Evolutionary conservation across 2,797 vertebrate species (phyloP).

Genomic region (Pseudochirops cupreus): DNA sequence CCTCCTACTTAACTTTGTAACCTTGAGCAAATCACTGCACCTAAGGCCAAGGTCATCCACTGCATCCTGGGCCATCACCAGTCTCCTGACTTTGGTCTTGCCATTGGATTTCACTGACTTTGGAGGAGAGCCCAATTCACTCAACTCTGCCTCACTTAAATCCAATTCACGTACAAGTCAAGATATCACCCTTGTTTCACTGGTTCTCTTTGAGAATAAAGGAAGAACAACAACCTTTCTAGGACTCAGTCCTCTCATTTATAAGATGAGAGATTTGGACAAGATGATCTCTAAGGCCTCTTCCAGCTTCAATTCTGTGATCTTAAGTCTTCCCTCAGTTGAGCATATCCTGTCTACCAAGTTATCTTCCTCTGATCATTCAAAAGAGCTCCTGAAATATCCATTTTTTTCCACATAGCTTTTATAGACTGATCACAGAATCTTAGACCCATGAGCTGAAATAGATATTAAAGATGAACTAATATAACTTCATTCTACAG

Average conservation of each 20-base stretch:
- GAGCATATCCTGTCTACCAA: not conserved
- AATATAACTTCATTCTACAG: constrained; percentile 6
- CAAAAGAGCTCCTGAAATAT: not conserved
- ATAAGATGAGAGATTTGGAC: not conserved
- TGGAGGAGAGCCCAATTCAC: not conserved
- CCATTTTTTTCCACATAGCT: constrained; percentile 38
- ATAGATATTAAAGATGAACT: constrained; percentile 23
- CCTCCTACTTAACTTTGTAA: not conserved
- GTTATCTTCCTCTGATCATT: not conserved
- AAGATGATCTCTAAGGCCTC: not conserved
- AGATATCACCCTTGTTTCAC: not conserved
- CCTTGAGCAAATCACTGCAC: not conserved
- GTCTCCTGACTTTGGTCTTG: not conserved
- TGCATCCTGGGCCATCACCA: not conserved
- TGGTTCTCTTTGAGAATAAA: not conserved
- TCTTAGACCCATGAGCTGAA: constrained; percentile 5
- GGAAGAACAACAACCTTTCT: not conserved
- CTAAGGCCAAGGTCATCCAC: not conserved
- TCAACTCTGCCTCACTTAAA: not conserved
- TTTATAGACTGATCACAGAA: constrained; percentile 9
- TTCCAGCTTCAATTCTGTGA: not conserved
- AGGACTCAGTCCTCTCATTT: not conserved
- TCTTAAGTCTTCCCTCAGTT: not conserved
- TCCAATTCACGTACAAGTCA: not conserved
- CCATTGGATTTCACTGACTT: not conserved